phyloP scores from a whole-genome alignment of 2,113 vertebrate species.

The Polyodon spathula region DNA sequence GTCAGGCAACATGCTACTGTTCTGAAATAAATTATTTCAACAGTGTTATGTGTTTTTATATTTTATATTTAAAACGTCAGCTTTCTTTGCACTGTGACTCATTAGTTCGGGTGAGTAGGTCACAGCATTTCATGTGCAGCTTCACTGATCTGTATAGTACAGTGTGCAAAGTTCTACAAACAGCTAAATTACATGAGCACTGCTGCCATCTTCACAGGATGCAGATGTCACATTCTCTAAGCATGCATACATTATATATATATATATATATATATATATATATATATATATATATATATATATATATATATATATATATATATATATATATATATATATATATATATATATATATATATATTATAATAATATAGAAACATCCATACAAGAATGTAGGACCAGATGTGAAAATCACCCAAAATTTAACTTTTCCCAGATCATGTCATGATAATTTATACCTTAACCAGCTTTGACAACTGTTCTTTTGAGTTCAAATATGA shows the following conservation, averaged over 20 bases:
- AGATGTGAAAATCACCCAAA: slow-evolving; percentile 78
- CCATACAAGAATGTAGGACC: slow-evolving; percentile 64
- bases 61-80: too few species aligned
- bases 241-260: too few species aligned
- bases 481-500: slow-evolving; percentile 18
- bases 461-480: slow-evolving; percentile 34
- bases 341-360: too few species aligned
- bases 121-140: background rate
- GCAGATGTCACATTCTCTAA: slow-evolving; percentile 42
- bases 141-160: background rate
- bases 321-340: too few species aligned
- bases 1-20: too few species aligned
- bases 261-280: too few species aligned
- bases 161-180: background rate
- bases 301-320: too few species aligned
- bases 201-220: slow-evolving; percentile 52
- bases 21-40: too few species aligned
- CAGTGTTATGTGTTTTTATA: too few species aligned
- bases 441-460: slow-evolving; percentile 73
- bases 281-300: too few species aligned
- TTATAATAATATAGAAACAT: slow-evolving; percentile 48
- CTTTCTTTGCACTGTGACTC: too few species aligned
- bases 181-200: background rate
- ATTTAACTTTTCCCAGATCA: slow-evolving; percentile 73
- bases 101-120: background rate